These are phyloP conservation scores for Amphiprion clarkii DNA, from an alignment of 2,797 vertebrate genomes.

Conservation along the genomic window DNA sequence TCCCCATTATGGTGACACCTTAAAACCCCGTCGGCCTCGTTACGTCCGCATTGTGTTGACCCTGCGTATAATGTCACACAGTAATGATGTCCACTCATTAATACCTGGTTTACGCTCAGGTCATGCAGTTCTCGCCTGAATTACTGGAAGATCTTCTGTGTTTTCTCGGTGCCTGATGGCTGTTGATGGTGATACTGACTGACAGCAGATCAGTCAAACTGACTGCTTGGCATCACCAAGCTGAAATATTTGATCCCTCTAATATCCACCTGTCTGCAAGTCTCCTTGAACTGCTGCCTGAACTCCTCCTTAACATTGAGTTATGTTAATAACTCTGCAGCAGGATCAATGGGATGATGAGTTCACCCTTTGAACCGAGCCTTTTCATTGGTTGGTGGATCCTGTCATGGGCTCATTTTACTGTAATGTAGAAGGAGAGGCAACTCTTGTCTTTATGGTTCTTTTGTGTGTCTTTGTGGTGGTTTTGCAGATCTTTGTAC, in stretches of 20 bases:
- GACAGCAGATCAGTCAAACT: conserved; percentile 20
- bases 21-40: conserved; percentile 55
- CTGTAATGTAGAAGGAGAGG: no score
- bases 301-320: not conserved
- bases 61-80: conserved; percentile 43
- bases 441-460: no score
- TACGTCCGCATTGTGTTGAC: conserved; percentile 59
- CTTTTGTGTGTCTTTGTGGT: no score
- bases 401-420: no score
- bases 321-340: no score
- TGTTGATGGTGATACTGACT: conserved; percentile 7
- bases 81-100: conserved; percentile 60
- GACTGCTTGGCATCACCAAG: not conserved
- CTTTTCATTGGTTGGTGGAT: no score
- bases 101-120: conserved; percentile 47
- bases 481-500: no score
- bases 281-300: conserved; percentile 8
- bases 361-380: no score
- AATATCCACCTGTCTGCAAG: not conserved
- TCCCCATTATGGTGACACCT: conserved; percentile 54
- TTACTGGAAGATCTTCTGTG: not conserved
- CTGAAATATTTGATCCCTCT: not conserved
- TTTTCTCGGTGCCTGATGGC: not conserved
- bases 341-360: no score
- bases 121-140: conserved; percentile 8